Evolutionary conservation across 1,140 invertebrate genomes (phyloP), one percentile per base, ranked within the genome.

Genomic region (Caerostris darwini): DNA sequence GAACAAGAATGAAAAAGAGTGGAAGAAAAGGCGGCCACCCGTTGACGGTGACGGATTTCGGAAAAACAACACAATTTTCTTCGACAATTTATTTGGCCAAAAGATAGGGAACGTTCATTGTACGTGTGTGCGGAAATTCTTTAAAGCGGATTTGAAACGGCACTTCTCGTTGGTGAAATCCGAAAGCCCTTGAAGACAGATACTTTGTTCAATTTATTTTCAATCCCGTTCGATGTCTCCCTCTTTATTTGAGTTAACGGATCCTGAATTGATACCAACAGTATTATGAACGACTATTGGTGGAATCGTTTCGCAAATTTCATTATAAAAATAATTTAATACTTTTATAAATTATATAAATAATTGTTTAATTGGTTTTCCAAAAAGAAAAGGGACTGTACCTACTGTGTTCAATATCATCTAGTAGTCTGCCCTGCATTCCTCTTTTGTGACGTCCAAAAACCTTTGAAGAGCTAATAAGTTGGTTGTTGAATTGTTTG

Each of bases 181-280:
- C 61, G 58, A 90, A 90, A 90, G 64, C 87, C 61, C n/a, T 90
- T 69, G 87, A 90, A 90, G 87, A 90, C 54, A 90, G 87, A 90
- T 90, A 90, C 87, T 90, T 90, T 90, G 87, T 90, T 90, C 87
- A 71, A 90, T 90, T 90, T 90, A 90, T 90, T 90, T 90, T 90
- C 87, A 90, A 90, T 90, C 87, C 67, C 64, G 57, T 71, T 53
- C 54, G 67, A 69, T 71, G 87, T 90, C 87, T 71, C 19, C 50
- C 64, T 67, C 64, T 88, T 90, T 90, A 67, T 88, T 61, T 88
- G 86, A 53, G 86, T 59, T 61, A 88, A 67, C 53, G 67, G 64
- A 19, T 90, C 86, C 67, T 67, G 61, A 59, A 90, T 69, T 90
- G 87, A 8, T 5, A 61, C 61, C 57, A 34, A 7, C 10, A 59